Evolutionary conservation across 2,888 invertebrate species (phyloP).

Genomic region (Catocala sponsa): DNA sequence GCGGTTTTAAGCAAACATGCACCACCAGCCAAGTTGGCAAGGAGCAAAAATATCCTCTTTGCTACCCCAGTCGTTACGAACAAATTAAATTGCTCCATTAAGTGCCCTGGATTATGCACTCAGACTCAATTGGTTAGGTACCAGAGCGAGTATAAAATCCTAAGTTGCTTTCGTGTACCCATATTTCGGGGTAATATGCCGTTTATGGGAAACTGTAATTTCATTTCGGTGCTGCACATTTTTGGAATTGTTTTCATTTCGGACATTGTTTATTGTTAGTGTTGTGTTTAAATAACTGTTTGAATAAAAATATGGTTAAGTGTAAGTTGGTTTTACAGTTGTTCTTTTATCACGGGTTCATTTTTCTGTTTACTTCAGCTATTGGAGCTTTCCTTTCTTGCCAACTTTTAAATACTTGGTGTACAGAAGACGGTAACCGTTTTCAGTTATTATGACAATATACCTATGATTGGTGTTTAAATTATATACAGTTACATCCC

Average conservation of each 20-base stretch:
- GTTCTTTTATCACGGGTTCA: no score
- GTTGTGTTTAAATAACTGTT: neutral
- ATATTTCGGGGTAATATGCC: conserved; percentile 26
- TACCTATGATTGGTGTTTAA: no score
- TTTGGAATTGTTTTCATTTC: conserved; percentile 15
- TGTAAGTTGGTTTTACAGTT: no score
- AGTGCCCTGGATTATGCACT: conserved; percentile 64
- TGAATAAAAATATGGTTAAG: no score
- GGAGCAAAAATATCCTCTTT: conserved; percentile 56
- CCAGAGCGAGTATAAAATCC: conserved; percentile 46
- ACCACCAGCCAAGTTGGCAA: conserved; percentile 50
- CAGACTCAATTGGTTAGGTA: conserved; percentile 59
- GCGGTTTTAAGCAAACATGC: conserved; percentile 35
- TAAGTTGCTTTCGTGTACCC: conserved; percentile 37
- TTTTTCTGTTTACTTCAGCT: no score
- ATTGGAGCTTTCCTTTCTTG: no score
- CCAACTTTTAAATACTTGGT: no score
- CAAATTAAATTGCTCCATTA: conserved; percentile 81
- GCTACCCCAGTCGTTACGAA: conserved; percentile 66
- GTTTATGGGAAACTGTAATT: conserved; percentile 19
- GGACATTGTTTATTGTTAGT: conserved; percentile 1
- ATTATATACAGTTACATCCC: no score
- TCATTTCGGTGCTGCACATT: conserved; percentile 10
- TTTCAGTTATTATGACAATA: no score
- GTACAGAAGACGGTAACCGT: no score